Conservation (phyloP, 1,140 invertebrate genomes). For the Apis mellifera region Amel_HAv3.1 CM009940.2:5202501-5203000, state of each 20-base stretch:
- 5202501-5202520: neutral
- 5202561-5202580: neutral
- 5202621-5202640: no score
- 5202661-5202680: no score
- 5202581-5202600: neutral
- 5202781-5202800: no score
- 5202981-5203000: neutral
- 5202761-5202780: no score
- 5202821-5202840: neutral
- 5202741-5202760: no score
- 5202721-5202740: no score
- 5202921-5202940: neutral
- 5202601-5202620: no score
- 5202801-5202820: neutral
- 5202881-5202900: neutral
- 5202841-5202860: neutral
- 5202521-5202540: slow-evolving; percentile 26
- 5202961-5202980: slow-evolving; percentile 15
- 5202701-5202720: no score
- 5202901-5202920: neutral
- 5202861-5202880: neutral
- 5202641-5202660: no score
- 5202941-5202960: slow-evolving; percentile 20
- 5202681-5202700: no score
- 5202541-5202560: neutral